Evolutionary conservation across 2,797 vertebrate genomes (phyloP).

Genomic region (Myripristis murdjan): DNA sequence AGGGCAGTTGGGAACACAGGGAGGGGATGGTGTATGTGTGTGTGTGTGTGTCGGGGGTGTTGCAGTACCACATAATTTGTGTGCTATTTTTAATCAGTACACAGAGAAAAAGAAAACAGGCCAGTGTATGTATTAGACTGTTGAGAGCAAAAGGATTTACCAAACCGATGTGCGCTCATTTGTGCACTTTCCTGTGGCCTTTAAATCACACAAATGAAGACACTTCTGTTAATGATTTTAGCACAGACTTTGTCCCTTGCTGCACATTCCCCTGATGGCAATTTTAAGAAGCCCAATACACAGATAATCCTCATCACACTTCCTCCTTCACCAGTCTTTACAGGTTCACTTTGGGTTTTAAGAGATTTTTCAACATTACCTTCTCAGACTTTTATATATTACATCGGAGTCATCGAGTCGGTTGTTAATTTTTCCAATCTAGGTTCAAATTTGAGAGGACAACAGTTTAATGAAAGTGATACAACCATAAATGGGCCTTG

Average conservation of each 20-base stretch:
- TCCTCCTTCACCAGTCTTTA: not conserved
- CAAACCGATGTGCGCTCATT: constrained; percentile 76
- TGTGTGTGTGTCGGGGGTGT: constrained; percentile 8
- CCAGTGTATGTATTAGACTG: constrained; percentile 32
- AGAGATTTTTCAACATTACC: constrained; percentile 15
- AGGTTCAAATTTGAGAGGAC: constrained; percentile 46
- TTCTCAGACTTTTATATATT: constrained; percentile 16
- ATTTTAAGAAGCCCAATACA: constrained; percentile 5
- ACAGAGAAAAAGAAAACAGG: constrained; percentile 55
- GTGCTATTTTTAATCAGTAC: constrained; percentile 71
- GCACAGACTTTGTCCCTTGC: constrained; percentile 48
- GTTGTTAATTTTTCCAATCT: constrained; percentile 19
- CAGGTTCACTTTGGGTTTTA: not conserved
- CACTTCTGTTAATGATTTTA: constrained; percentile 74
- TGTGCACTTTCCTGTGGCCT: constrained; percentile 65
- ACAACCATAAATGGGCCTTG: constrained; percentile 37
- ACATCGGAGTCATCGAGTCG: constrained; percentile 14
- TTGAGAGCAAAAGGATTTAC: constrained; percentile 75
- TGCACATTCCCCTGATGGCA: constrained; percentile 18
- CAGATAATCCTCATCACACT: not conserved
- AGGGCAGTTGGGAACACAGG: constrained; percentile 12
- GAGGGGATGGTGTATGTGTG: not conserved
- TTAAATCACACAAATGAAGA: constrained; percentile 76
- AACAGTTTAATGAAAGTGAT: constrained; percentile 50
- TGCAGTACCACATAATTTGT: constrained; percentile 47